These are phyloP conservation scores for Acrobasis suavella DNA, from an alignment of 2,888 invertebrate species.

Conservation along the genomic window DNA sequence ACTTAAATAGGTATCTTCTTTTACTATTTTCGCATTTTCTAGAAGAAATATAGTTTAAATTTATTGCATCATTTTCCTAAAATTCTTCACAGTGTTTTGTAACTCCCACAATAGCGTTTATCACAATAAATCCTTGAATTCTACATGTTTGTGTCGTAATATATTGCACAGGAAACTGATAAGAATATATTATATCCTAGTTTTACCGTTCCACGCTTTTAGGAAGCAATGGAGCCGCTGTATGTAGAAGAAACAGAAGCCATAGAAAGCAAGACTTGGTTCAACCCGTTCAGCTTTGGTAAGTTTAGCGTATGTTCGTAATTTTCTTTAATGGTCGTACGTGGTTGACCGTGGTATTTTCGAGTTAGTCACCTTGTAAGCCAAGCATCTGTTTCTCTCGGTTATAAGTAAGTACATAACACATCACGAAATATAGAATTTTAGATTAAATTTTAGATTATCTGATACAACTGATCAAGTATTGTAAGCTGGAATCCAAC, in stretches of 20 bases:
- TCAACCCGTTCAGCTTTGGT: constrained; percentile 8
- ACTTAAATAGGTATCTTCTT: background rate
- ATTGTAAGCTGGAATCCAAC: too few species aligned
- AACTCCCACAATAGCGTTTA: background rate
- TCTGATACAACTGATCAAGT: too few species aligned
- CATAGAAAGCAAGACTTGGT: background rate
- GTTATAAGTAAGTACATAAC: too few species aligned
- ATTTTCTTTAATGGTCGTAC: background rate
- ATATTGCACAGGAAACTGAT: background rate
- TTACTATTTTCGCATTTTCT: background rate
- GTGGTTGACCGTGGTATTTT: background rate
- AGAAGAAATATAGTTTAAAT: background rate
- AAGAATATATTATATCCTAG: background rate
- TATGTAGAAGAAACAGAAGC: background rate
- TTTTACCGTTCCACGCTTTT: constrained; percentile 4
- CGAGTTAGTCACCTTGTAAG: too few species aligned
- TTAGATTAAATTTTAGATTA: too few species aligned
- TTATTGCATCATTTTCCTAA: background rate
- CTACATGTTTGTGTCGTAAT: background rate
- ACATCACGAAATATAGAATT: too few species aligned
- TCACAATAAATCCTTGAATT: background rate
- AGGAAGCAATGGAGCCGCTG: constrained; percentile 1
- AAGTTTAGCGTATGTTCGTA: background rate
- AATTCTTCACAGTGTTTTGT: background rate
- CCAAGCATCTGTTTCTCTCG: too few species aligned